Base-by-base conservation (phyloP, 2,113 vertebrate species). In the Prochilodus magdalenae region DNA sequence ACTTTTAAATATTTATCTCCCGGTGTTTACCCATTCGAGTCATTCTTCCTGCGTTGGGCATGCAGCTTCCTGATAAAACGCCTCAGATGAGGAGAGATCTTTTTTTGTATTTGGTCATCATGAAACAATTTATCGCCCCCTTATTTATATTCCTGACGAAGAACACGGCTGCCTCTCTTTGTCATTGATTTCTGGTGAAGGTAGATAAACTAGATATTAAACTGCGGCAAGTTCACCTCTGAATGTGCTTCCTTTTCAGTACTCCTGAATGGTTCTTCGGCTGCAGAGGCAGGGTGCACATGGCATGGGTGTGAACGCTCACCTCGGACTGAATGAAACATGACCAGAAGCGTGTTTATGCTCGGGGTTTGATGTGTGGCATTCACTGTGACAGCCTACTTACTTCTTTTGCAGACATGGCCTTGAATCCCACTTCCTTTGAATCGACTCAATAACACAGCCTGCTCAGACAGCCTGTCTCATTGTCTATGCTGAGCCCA, bases 121-220 rank as follows among this genome's bases (percentile, higher is more conserved):
- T 51, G 27, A 53, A 85, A 78, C 70, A 44, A 67, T 75, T 81
- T 66, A 36, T 67, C 44, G 36, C 24, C 24, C 40, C 63, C 16
- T 47, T 80, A 63, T 85, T 82, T 75, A 79, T 75, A 85, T 82
- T 79, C 80, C 29, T 59, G 49, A 74, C 51, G 27, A 81, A 3
- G 33, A 51, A 44, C 57, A 75, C 14, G 30, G 40, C 72, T 14
- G 65, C 40, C 60, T 29, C 47, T 44, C 60, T 51, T 53, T 79
- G 71, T 24, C 44, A 80, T 84, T 77, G 62, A 77, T 76, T 71
- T 73, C 49, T 59, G 33, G 16, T 53, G 47, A 63, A n/a, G 44
- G 33, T 67, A 53, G 44, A 82, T 65, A 76, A 76, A 49, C 18
- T 49, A 76, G 63, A 80, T 73, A 29, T 26, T n/a, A 84, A 75